Evolutionary conservation across 2,113 vertebrate genomes (phyloP).

Genomic region (Archilochus colubris): DNA sequence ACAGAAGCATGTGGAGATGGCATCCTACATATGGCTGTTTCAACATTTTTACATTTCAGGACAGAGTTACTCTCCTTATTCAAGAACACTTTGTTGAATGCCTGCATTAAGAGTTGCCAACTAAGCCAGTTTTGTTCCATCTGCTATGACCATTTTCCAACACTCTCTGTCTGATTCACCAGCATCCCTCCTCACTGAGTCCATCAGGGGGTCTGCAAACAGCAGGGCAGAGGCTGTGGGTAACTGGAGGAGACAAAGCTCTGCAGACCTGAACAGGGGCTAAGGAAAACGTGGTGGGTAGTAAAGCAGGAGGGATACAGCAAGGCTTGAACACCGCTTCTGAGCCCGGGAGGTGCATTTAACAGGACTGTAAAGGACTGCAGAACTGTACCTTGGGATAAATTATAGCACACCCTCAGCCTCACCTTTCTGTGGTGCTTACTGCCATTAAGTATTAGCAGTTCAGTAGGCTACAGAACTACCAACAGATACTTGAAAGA

Average conservation of each 20-base stretch:
- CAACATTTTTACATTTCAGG: conserved; percentile 11
- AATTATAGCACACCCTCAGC: conserved; percentile 38
- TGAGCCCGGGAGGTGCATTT: conserved; percentile 13
- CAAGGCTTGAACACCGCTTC: not conserved
- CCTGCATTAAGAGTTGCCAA: conserved; percentile 28
- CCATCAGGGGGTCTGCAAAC: not conserved
- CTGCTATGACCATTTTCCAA: conserved; percentile 51
- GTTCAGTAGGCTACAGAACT: conserved; percentile 7
- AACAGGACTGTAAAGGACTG: not conserved
- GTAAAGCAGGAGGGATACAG: not conserved
- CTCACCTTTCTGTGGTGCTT: conserved; percentile 1
- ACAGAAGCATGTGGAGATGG: not conserved
- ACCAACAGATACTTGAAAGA: not conserved
- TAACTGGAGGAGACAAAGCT: not conserved
- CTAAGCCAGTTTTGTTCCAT: conserved; percentile 19
- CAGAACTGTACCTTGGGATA: not conserved
- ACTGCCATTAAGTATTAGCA: not conserved
- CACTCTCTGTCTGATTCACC: conserved; percentile 36
- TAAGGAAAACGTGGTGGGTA: not conserved
- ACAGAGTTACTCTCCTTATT: conserved; percentile 29
- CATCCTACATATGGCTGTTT: not conserved
- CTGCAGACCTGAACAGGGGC: not conserved
- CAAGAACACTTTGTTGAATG: not conserved
- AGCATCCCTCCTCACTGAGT: not conserved
- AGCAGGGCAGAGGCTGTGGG: not conserved